Conservation (phyloP, 2,797 vertebrate genomes). For the Anguilla marmorata region DNA sequence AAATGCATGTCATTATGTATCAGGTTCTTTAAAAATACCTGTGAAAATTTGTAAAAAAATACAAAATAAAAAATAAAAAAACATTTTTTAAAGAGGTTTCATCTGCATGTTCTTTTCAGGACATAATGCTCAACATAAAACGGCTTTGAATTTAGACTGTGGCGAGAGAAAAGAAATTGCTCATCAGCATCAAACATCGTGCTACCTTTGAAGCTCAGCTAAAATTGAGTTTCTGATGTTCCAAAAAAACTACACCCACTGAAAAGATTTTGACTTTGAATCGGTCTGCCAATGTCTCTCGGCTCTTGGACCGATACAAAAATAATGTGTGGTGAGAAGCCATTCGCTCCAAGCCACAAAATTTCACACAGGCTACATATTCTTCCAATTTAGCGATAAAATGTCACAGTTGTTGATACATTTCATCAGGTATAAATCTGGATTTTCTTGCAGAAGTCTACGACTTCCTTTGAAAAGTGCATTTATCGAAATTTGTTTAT, state of each 20-base stretch:
- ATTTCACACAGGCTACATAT: neutral
- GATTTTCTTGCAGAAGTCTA: neutral
- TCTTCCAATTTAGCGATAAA: neutral
- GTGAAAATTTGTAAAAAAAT: no score
- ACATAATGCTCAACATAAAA: neutral
- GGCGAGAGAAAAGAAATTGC: neutral
- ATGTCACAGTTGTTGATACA: neutral
- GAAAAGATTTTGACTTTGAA: neutral
- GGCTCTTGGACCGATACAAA: neutral
- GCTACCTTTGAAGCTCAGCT: neutral
- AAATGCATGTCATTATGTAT: neutral
- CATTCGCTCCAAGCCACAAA: neutral
- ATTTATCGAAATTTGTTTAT: neutral
- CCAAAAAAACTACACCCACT: neutral
- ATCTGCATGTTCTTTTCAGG: neutral
- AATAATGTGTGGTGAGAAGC: neutral
- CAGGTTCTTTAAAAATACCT: neutral
- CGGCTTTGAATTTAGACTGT: neutral
- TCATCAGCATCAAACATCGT: neutral
- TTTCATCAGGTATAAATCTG: constrained; percentile 5
- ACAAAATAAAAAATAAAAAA: no score
- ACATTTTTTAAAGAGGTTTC: neutral
- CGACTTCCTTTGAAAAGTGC: neutral
- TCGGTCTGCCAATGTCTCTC: neutral
- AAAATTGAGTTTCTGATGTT: neutral